Conservation (phyloP, 2,888 invertebrate species). For the Argynnis bischoffii region DNA sequence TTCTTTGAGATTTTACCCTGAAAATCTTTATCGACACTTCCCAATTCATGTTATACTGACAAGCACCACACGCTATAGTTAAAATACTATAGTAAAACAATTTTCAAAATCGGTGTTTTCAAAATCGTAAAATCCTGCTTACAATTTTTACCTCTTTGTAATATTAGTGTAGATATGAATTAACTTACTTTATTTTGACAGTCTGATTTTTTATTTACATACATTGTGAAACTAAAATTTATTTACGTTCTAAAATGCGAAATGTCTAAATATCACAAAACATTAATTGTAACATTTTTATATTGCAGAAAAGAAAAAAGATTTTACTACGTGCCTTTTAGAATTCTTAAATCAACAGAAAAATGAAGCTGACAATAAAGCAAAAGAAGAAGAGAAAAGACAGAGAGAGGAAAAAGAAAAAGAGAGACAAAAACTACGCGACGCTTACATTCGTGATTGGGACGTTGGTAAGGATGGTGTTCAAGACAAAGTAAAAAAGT, state of each 20-base stretch:
- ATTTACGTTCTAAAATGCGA: too few species aligned
- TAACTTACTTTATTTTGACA: too few species aligned
- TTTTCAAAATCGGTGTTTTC: too few species aligned
- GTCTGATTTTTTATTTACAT: not conserved
- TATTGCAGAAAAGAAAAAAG: conserved; percentile 67
- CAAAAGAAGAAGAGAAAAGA: conserved; percentile 67
- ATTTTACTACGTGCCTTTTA: conserved; percentile 65
- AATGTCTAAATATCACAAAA: too few species aligned
- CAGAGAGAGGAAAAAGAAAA: conserved; percentile 66
- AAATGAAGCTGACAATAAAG: conserved; percentile 71
- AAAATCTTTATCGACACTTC: too few species aligned
- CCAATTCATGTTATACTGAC: too few species aligned
- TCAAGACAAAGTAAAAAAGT: conserved; percentile 69
- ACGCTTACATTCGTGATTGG: conserved; percentile 86
- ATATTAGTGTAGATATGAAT: too few species aligned
- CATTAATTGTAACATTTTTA: conserved; percentile 6
- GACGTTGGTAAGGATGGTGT: conserved; percentile 87
- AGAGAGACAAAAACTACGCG: conserved; percentile 75
- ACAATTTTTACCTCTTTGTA: too few species aligned
- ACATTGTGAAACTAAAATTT: not conserved
- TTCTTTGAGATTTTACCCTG: too few species aligned
- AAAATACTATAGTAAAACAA: too few species aligned
- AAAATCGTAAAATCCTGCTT: too few species aligned
- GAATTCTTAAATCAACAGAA: conserved; percentile 76
- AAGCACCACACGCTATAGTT: too few species aligned